Evolutionary conservation across 1,140 invertebrate species (phyloP), one percentile per base, ranked within the genome.

Genomic region (Octopus sinensis): DNA sequence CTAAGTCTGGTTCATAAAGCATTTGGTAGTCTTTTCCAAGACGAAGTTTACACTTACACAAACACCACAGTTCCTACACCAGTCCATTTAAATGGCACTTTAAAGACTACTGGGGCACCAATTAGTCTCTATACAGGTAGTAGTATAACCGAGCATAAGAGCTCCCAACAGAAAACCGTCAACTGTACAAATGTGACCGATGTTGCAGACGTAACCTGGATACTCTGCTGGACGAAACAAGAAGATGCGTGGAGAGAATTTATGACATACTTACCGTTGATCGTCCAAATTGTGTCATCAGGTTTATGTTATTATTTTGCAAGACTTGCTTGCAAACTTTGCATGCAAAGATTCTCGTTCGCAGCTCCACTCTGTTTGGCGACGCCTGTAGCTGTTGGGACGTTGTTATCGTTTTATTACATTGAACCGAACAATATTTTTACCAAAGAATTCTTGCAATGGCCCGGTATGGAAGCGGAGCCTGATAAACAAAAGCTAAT

Each of bases 311-410:
- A 85, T 81, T 88, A 87, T 73, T 86, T 86, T 73, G 87, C 85
- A 4, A 76, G 85, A 13, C 80, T 89, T 75, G 87, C 88, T 4
- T 89, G 88, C 79, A 89, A 89, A 76, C 76, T 89, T 23, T 88
- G 86, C 80, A 89, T 89, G 88, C 88, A 89, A 82, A 79, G 86
- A 62, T 80, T 87, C 54, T 85, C 87, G n/a, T 89, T 88, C 80
- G 82, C 86, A 10, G 82, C 86, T 4, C 88, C 88, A 5, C 83
- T 89, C n/a, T 84, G 86, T 75, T 80, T 89, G 73, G 84, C 87
- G 6, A 87, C 87, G 4, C 88, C 88, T 4, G 83, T 87, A 9
- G 83, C 87, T 56, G 84, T 88, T 43, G 86, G 83, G 23, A 82
- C 83, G 62, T 83, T 86, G 52, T 84, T 86, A n/a, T 82, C 84